Conservation (phyloP, 1,140 invertebrate genomes). For the Sitophilus oryzae region DNA sequence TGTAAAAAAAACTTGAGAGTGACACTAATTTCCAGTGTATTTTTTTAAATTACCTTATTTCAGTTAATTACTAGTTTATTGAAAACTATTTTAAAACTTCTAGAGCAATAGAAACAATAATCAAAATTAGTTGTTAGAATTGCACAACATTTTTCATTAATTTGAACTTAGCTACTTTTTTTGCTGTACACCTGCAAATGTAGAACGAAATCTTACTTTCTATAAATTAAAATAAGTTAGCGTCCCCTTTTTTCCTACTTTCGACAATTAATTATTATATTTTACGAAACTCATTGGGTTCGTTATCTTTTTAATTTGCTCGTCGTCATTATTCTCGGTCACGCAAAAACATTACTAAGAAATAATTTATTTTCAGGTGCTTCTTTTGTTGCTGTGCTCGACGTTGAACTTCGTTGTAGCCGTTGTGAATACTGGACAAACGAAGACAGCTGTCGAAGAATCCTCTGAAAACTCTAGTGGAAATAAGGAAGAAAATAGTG, state of each 20-base stretch:
- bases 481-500: conserved; percentile 6
- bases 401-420: conserved; percentile 34
- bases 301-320: background rate
- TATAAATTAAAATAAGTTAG: background rate
- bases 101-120: too few species aligned
- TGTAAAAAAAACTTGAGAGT: too few species aligned
- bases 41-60: too few species aligned
- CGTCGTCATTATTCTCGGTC: background rate
- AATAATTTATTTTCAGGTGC: conserved; percentile 39
- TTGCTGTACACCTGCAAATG: background rate
- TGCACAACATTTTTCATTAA: too few species aligned
- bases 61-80: too few species aligned
- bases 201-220: background rate
- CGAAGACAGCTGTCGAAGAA: conserved; percentile 22
- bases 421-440: conserved; percentile 39
- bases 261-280: background rate
- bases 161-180: background rate
- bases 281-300: background rate
- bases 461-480: conserved; percentile 18
- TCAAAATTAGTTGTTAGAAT: too few species aligned
- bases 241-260: background rate
- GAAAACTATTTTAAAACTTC: too few species aligned
- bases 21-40: too few species aligned
- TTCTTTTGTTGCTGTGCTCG: conserved; percentile 32
- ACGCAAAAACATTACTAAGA: too few species aligned